Evolutionary conservation across 2,888 invertebrate species (phyloP), one percentile per base, ranked within the genome.

Genomic region (Lasioglossum pauxillum): DNA sequence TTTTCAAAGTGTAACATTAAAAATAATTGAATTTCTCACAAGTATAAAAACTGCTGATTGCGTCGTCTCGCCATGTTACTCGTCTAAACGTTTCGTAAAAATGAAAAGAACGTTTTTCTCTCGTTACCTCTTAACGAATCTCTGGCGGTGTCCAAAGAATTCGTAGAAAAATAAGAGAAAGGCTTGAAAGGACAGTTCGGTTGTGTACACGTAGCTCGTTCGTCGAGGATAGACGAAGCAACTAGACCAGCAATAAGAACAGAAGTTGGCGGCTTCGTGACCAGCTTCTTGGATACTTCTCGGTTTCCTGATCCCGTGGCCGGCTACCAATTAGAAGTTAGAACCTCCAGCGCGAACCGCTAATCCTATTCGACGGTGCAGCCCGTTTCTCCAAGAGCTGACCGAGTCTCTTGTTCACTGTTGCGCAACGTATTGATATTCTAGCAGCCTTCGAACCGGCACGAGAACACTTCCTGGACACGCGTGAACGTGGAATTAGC

Each of bases 311-410:
- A 88, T 81, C 83, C 64, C 78, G 5, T 49, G 16, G 27, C 80
- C 27, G 79, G 27, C 74, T 77, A 84, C 85, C 88, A 90, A 90
- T 90, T 90, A 90, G 84, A 88, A 89, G 79, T 85, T 89, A 71
- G 76, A 88, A 83, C 81, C 76, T 80, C 19, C 49, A 77, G 78
- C 73, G 80, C 19, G 77, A 86, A 79, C 83, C 75, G 31, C 60
- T 83, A 87, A 84, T 86, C 79, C 82, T 44, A 53, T 79, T 82
- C 79, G 73, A 67, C 53, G 41, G 35, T 19, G 64, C 67, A 16
- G 31, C 10, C 53, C 41, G 31, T 78, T 73, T 19, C 73, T 67
- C 64, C 14, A 4, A n/a, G 10, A 49, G 49, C 41, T 27, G 27
- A 23, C 16, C 23, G 16, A n/a, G 41, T n/a, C 69, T 35, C 49